Percentiles rank a stretch among this genome's conserved stretches.
phyloP scores from a whole-genome alignment of 2,113 vertebrate genomes.

The Lonchura striata region DNA sequence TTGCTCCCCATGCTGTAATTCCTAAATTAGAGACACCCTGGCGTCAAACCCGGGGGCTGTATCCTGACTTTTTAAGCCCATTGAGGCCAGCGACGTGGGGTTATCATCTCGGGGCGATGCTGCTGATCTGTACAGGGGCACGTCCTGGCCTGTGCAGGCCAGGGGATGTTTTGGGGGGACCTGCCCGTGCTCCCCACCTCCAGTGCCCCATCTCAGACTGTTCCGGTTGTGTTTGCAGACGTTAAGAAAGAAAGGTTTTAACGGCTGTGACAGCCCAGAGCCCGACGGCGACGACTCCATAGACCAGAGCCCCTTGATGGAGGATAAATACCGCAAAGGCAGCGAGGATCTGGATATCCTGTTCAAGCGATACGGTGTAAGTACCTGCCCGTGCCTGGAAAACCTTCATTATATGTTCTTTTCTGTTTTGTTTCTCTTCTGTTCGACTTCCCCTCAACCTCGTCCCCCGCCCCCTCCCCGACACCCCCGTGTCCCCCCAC shows the following conservation, averaged over 20 bases:
- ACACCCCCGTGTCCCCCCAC: background rate
- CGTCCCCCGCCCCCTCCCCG: background rate
- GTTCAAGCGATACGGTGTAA: conserved; percentile 97
- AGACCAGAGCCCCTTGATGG: conserved; percentile 94
- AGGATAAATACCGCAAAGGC: conserved; percentile 95
- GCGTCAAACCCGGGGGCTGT: background rate
- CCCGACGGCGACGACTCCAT: conserved; percentile 97
- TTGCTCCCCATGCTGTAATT: background rate
- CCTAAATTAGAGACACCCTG: background rate
- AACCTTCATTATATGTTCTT: conserved; percentile 64
- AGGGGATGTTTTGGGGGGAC: background rate
- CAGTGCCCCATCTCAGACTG: background rate
- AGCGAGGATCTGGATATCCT: conserved; percentile 95
- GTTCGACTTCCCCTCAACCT: background rate
- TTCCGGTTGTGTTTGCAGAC: conserved; percentile 84
- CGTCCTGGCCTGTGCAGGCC: rapidly evolving
- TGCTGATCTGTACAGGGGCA: rapidly evolving
- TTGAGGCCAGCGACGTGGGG: rapidly evolving
- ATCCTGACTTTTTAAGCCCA: background rate
- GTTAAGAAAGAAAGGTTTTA: conserved; percentile 99
- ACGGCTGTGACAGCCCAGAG: conserved; percentile 98
- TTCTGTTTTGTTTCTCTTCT: conserved; percentile 45
- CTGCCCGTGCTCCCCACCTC: background rate
- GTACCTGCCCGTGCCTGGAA: conserved; percentile 75
- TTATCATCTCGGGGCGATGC: background rate